These are phyloP conservation scores for Telmatochromis sp. DNA, from an alignment of 2,113 vertebrate genomes.

Conservation along the genomic window DNA sequence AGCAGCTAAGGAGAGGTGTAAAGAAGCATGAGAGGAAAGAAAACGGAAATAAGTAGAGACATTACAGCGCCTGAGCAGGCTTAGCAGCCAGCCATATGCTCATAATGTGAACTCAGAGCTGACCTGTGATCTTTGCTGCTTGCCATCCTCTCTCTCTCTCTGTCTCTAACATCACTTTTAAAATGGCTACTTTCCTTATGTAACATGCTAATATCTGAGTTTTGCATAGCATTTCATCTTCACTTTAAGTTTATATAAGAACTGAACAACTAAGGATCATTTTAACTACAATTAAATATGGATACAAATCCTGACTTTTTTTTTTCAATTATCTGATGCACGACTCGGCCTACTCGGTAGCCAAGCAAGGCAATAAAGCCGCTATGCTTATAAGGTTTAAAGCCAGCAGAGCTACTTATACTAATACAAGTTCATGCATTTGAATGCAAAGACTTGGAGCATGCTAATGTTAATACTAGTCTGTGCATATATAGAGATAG, in stretches of 20 bases:
- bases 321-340: neutral
- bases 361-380: conserved; percentile 6
- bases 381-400: conserved; percentile 1
- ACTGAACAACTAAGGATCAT: neutral
- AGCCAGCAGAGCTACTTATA: conserved; percentile 31
- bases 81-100: neutral
- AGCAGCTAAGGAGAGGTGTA: neutral
- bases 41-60: neutral
- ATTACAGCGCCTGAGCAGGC: neutral
- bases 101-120: neutral
- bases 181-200: neutral
- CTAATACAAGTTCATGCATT: conserved; percentile 19
- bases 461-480: neutral
- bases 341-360: neutral
- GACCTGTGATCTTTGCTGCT: conserved; percentile 12
- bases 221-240: neutral
- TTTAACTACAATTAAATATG: neutral
- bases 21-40: neutral
- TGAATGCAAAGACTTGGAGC: neutral
- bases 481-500: neutral
- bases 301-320: neutral
- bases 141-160: neutral
- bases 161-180: neutral
- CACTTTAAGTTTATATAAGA: neutral
- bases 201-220: neutral